Evolutionary conservation across 2,113 vertebrate species (phyloP).

Genomic region (Hippolais icterina): DNA sequence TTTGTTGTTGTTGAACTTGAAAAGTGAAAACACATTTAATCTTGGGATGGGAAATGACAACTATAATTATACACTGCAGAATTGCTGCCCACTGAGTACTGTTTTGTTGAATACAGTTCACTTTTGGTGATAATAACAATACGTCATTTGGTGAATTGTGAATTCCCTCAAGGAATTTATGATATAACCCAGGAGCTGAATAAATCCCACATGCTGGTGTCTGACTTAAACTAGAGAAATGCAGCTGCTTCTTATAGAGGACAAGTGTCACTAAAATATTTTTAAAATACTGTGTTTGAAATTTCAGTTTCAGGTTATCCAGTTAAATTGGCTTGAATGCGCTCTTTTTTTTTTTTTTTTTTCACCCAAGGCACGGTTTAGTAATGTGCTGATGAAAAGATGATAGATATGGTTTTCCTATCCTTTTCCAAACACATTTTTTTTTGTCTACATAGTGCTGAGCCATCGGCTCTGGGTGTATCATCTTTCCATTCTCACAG

Average conservation of each 20-base stretch:
- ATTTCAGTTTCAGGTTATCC: not conserved
- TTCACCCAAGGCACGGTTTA: not conserved
- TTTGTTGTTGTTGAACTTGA: not conserved
- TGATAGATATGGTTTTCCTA: not conserved
- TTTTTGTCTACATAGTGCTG: not conserved
- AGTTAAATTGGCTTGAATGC: constrained; percentile 22
- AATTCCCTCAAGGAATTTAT: constrained; percentile 59
- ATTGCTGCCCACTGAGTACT: constrained; percentile 68
- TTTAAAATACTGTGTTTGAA: constrained; percentile 8
- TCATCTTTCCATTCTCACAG: constrained; percentile 35
- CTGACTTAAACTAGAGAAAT: constrained; percentile 66
- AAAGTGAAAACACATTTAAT: constrained; percentile 47
- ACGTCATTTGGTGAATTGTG: constrained; percentile 78
- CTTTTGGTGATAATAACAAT: constrained; percentile 75
- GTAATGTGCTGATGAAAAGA: not conserved
- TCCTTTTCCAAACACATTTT: not conserved
- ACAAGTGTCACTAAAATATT: constrained; percentile 43
- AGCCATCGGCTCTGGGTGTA: constrained; percentile 38
- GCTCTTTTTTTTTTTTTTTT: not conserved
- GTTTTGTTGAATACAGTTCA: constrained; percentile 52
- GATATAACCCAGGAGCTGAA: constrained; percentile 53
- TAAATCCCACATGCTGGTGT: constrained; percentile 67
- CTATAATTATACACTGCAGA: constrained; percentile 78
- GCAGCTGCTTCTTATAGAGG: constrained; percentile 61
- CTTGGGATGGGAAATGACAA: not conserved